phyloP scores from a whole-genome alignment of 1,140 invertebrate genomes.

The Lerema accius region DNA sequence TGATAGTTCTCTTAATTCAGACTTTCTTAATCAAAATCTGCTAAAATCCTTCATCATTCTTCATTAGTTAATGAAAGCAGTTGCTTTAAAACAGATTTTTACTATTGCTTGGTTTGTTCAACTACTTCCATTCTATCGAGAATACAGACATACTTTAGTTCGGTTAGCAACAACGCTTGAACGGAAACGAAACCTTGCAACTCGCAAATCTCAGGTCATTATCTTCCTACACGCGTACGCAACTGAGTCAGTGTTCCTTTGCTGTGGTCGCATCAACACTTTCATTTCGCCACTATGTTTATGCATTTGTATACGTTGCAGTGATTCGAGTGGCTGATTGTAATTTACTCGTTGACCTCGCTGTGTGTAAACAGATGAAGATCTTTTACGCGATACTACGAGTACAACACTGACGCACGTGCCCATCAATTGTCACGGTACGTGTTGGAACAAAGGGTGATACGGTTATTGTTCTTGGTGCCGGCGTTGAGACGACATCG shows the following conservation, averaged over 20 bases:
- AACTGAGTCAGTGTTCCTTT: conserved; percentile 4
- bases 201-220: background rate
- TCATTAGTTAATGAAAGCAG: no score
- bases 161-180: background rate
- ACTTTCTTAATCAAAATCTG: no score
- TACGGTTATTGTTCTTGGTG: conserved; percentile 62
- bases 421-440: conserved; percentile 51
- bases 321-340: conserved; percentile 38
- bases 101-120: no score
- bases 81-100: no score
- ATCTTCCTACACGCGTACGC: background rate
- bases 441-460: conserved; percentile 58
- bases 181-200: background rate
- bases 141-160: no score
- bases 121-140: no score
- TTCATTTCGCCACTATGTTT: conserved; percentile 1
- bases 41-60: no score
- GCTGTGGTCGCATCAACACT: conserved; percentile 16
- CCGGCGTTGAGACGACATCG: conserved; percentile 39
- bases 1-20: no score
- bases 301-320: conserved; percentile 30
- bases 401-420: conserved; percentile 52
- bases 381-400: conserved; percentile 32
- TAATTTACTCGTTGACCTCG: conserved; percentile 55
- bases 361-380: conserved; percentile 46